These are phyloP conservation scores for Meloe dianella DNA, from an alignment of 2,888 invertebrate species.

Conservation along the genomic window DNA sequence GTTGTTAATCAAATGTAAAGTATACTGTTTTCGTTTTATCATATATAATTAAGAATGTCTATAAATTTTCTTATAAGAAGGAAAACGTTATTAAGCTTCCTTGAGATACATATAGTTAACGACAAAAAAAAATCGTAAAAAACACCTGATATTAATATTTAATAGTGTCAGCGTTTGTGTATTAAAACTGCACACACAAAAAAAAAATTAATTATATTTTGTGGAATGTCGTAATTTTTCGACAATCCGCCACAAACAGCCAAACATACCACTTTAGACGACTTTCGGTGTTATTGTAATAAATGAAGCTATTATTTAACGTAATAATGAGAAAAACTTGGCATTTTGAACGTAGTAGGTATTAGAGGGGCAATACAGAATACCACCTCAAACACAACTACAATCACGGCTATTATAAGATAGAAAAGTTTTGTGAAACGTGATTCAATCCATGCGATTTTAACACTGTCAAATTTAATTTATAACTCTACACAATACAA, in stretches of 20 bases:
- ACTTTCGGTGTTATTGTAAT: slow-evolving; percentile 21
- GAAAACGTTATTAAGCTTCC: not conserved
- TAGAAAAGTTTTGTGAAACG: slow-evolving; percentile 33
- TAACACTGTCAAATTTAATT: slow-evolving; percentile 25
- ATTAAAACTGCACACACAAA: slow-evolving; percentile 17
- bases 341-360: slow-evolving; percentile 26
- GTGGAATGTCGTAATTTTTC: slow-evolving; percentile 24
- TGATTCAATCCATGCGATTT: slow-evolving; percentile 32
- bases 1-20: not conserved
- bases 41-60: not conserved
- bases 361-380: slow-evolving; percentile 10
- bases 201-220: slow-evolving; percentile 28
- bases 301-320: slow-evolving; percentile 35
- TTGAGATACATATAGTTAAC: not conserved
- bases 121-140: not conserved
- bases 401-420: slow-evolving; percentile 12
- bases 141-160: not conserved
- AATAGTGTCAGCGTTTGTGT: slow-evolving; percentile 24
- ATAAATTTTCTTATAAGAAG: not conserved
- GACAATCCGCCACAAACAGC: slow-evolving; percentile 11
- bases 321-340: slow-evolving; percentile 35
- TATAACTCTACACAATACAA: slow-evolving; percentile 6
- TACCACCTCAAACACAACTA: not conserved
- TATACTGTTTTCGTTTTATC: not conserved
- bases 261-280: slow-evolving; percentile 16